Percentiles rank a stretch among this genome's conserved stretches.
Evolutionary conservation across 2,797 vertebrate species (phyloP).

Genomic region (Coranthus polyacanthus): DNA sequence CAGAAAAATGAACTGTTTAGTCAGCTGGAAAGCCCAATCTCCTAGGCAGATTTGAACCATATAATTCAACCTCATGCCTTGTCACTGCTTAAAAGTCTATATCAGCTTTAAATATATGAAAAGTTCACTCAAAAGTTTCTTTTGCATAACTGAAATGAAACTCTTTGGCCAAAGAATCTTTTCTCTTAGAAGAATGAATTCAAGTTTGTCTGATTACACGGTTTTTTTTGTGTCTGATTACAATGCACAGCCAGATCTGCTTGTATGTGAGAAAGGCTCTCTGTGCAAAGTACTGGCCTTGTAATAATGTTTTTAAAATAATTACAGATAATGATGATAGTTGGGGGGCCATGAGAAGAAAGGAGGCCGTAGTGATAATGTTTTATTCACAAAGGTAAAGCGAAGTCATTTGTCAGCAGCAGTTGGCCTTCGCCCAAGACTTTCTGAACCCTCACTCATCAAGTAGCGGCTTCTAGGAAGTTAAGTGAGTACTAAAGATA

Average conservation of each 20-base stretch:
- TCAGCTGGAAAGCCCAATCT: slow-evolving; percentile 25
- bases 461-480: not conserved
- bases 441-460: not conserved
- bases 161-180: not conserved
- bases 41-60: slow-evolving; percentile 6
- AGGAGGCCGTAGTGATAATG: slow-evolving; percentile 22
- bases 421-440: not conserved
- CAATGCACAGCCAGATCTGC: not conserved
- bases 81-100: not conserved
- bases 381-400: slow-evolving; percentile 53
- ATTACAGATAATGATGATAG: slow-evolving; percentile 36
- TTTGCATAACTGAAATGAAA: not conserved
- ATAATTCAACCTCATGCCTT: slow-evolving; percentile 2
- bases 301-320: slow-evolving; percentile 20
- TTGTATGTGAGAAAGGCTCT: slow-evolving; percentile 11
- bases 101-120: slow-evolving; percentile 3
- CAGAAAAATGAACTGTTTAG: slow-evolving; percentile 12
- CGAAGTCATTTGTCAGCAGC: slow-evolving; percentile 9
- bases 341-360: not conserved
- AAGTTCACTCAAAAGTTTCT: not conserved
- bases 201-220: not conserved
- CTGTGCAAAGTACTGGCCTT: not conserved
- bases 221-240: slow-evolving; percentile 17
- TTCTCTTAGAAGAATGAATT: not conserved
- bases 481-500: not conserved